Evolutionary conservation across 2,797 vertebrate genomes (phyloP).

Genomic region (Typhlichthys eigenmanni): DNA sequence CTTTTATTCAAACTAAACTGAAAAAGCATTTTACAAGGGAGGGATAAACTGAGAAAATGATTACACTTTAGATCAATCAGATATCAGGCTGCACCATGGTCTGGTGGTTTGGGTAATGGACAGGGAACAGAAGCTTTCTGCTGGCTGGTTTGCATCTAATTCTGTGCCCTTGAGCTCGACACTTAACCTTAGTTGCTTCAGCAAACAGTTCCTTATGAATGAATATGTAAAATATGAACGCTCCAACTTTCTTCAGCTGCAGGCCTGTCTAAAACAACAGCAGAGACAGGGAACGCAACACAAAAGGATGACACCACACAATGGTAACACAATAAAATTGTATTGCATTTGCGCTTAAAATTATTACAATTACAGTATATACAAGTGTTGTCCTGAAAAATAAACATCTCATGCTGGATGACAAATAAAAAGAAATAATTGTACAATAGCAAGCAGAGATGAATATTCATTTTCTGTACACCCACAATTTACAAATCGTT

Average conservation of each 20-base stretch:
- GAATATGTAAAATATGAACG: slow-evolving; percentile 33
- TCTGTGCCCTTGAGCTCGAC: slow-evolving; percentile 58
- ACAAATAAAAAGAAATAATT: slow-evolving; percentile 83
- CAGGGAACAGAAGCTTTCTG: slow-evolving; percentile 44
- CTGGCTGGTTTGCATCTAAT: slow-evolving; percentile 47
- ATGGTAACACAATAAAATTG: slow-evolving; percentile 98
- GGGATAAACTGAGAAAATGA: slow-evolving; percentile 63
- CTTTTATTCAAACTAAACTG: slow-evolving; percentile 24
- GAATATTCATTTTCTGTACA: slow-evolving; percentile 83
- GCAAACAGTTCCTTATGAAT: slow-evolving; percentile 50
- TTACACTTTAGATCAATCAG: slow-evolving; percentile 65
- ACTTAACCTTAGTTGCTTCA: slow-evolving; percentile 58
- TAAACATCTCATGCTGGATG: slow-evolving; percentile 97
- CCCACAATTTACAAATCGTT: slow-evolving; percentile 67
- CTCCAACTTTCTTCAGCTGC: slow-evolving; percentile 24
- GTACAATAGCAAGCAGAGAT: slow-evolving; percentile 81
- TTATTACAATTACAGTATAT: slow-evolving; percentile 97
- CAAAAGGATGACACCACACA: slow-evolving; percentile 73
- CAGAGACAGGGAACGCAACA: slow-evolving; percentile 47
- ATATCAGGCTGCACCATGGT: slow-evolving; percentile 62
- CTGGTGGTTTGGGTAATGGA: slow-evolving; percentile 65
- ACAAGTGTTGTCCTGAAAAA: slow-evolving; percentile 91
- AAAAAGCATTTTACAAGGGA: slow-evolving; percentile 49
- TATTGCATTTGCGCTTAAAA: slow-evolving; percentile 99
- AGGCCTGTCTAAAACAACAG: slow-evolving; percentile 6